Percentiles rank a stretch among this genome's conserved stretches.
These are phyloP conservation scores for Heliconius nattereri DNA, from an alignment of 1,140 invertebrate species.

Conservation along the genomic window DNA sequence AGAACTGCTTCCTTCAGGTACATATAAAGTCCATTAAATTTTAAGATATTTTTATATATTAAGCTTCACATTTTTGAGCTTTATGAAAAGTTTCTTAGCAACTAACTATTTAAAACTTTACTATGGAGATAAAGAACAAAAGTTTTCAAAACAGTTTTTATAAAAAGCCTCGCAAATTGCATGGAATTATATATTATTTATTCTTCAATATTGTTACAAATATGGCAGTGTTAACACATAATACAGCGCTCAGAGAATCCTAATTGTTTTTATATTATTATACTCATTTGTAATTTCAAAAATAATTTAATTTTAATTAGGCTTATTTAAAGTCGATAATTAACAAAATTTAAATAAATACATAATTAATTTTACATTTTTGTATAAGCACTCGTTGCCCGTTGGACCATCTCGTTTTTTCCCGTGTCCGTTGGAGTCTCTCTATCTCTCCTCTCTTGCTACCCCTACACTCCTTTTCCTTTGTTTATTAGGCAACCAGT, in stretches of 20 bases:
- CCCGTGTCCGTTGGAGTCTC: too few species aligned
- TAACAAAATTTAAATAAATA: too few species aligned
- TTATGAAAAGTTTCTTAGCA: conserved; percentile 11
- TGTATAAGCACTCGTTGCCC: too few species aligned
- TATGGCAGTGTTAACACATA: not conserved
- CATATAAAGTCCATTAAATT: conserved; percentile 9
- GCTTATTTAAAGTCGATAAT: too few species aligned
- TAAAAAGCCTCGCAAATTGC: not conserved
- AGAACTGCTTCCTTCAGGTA: conserved; percentile 15
- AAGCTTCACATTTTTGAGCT: not conserved
- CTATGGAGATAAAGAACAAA: not conserved
- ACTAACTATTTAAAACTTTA: not conserved
- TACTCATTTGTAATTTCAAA: too few species aligned
- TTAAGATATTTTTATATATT: conserved; percentile 17
- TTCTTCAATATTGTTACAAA: not conserved
- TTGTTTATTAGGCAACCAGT: too few species aligned
- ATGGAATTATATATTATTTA: not conserved
- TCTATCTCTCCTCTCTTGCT: too few species aligned
- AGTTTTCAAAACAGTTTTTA: not conserved
- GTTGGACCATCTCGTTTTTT: too few species aligned
- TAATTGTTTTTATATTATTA: not conserved
- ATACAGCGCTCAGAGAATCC: not conserved
- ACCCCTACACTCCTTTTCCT: too few species aligned
- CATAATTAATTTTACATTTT: too few species aligned
- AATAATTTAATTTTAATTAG: too few species aligned